A percentile compares a stretch with the other conserved stretches of the same genome.
These are phyloP conservation scores for Myotis brandtii DNA, from an alignment of 2,113 vertebrate genomes.

Conservation along the genomic window DNA sequence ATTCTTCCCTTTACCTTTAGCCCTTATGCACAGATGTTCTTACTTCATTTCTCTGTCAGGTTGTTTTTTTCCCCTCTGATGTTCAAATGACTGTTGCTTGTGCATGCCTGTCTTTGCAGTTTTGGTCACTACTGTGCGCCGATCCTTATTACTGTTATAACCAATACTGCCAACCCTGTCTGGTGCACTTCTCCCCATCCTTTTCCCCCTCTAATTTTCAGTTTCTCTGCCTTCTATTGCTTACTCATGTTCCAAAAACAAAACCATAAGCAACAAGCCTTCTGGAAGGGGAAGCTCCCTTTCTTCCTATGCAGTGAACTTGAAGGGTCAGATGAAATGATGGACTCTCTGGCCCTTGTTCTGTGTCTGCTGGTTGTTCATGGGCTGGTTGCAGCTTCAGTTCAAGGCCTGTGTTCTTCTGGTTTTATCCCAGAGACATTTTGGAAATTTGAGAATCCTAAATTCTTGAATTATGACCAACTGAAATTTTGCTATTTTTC, in stretches of 20 bases:
- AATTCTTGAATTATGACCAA: neutral
- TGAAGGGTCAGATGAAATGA: neutral
- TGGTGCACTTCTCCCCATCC: neutral
- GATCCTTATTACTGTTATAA: neutral
- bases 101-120: neutral
- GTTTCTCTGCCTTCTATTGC: neutral
- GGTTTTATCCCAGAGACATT: neutral
- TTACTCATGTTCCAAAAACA: neutral
- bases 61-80: neutral
- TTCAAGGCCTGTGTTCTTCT: neutral
- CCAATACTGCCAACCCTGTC: neutral
- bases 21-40: neutral
- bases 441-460: slow-evolving; percentile 1
- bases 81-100: neutral
- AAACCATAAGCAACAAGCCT: neutral
- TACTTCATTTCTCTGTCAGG: neutral
- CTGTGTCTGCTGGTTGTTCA: neutral
- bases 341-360: neutral
- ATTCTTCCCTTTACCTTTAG: neutral
- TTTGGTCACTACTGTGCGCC: neutral
- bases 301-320: neutral
- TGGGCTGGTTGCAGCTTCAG: neutral
- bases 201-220: neutral
- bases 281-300: neutral
- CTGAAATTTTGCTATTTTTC: neutral